A percentile compares a stretch with the other conserved stretches of the same genome.
phyloP scores from a whole-genome alignment of 2,797 vertebrate species.

The Phrynocephalus vlangalii region DNA sequence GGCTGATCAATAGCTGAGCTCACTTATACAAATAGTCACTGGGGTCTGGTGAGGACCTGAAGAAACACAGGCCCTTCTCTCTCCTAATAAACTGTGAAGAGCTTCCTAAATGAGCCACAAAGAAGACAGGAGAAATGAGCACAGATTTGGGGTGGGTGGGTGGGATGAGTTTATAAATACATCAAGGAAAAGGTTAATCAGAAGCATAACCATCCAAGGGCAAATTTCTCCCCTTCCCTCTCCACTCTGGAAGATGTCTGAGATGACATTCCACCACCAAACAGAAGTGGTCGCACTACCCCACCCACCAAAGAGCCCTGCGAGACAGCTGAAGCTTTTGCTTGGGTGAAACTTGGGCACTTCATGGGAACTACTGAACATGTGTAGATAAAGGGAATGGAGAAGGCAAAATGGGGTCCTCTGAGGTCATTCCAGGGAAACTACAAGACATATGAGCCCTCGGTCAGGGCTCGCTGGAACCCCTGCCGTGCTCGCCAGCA shows the following conservation, averaged over 20 bases:
- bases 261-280: too few species aligned
- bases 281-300: too few species aligned
- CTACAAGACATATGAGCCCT: too few species aligned
- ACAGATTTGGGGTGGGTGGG: neutral
- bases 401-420: too few species aligned
- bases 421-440: too few species aligned
- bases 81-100: neutral
- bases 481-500: too few species aligned
- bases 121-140: slow-evolving; percentile 1
- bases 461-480: too few species aligned
- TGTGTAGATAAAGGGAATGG: too few species aligned
- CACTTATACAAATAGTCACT: neutral
- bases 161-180: neutral
- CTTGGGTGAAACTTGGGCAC: neutral
- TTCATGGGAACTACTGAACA: too few species aligned
- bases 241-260: neutral
- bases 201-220: neutral
- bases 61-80: neutral
- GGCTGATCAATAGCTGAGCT: neutral
- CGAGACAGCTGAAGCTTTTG: neutral
- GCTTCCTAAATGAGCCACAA: slow-evolving; percentile 5
- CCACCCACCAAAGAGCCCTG: neutral
- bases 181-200: slow-evolving; percentile 24
- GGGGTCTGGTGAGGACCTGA: too few species aligned
- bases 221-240: neutral